phyloP scores from a whole-genome alignment of 2,888 invertebrate genomes.

The Erynnis tages region DNA sequence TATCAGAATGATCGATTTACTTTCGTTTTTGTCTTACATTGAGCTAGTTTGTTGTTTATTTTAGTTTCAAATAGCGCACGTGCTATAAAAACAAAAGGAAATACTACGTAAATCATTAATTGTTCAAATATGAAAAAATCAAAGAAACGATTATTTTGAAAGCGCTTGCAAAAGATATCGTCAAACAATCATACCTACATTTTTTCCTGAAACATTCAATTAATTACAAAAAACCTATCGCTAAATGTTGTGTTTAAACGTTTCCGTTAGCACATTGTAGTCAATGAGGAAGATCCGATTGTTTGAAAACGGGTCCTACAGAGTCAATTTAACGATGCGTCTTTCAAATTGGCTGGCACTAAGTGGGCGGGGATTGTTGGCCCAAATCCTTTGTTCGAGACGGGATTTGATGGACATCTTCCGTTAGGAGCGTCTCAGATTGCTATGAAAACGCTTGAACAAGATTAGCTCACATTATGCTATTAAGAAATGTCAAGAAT shows the following conservation, averaged over 20 bases:
- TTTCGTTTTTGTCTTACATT: slow-evolving; percentile 9
- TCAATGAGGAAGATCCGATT: slow-evolving; percentile 19
- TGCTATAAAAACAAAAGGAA: no score
- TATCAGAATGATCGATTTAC: slow-evolving; percentile 8
- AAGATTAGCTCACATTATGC: no score
- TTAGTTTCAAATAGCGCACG: no score
- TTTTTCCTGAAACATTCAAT: no score
- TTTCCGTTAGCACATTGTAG: slow-evolving; percentile 13
- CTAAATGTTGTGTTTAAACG: not conserved
- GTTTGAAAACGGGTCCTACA: slow-evolving; percentile 8
- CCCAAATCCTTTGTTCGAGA: slow-evolving; percentile 51
- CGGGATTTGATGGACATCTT: slow-evolving; percentile 39
- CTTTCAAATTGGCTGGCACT: slow-evolving; percentile 39
- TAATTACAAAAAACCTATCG: no score
- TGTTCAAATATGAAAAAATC: no score
- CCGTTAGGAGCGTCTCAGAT: slow-evolving; percentile 37
- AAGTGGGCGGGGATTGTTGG: slow-evolving; percentile 51
- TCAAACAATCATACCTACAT: no score
- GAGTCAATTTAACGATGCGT: slow-evolving; percentile 22
- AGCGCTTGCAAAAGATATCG: no score
- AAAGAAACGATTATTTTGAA: no score
- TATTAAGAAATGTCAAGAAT: no score
- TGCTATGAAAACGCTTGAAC: not conserved
- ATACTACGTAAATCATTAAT: no score
- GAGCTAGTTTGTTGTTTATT: not conserved